Base-by-base conservation (phyloP, 2,888 invertebrate species). In the Sarcophaga variegata region DNA sequence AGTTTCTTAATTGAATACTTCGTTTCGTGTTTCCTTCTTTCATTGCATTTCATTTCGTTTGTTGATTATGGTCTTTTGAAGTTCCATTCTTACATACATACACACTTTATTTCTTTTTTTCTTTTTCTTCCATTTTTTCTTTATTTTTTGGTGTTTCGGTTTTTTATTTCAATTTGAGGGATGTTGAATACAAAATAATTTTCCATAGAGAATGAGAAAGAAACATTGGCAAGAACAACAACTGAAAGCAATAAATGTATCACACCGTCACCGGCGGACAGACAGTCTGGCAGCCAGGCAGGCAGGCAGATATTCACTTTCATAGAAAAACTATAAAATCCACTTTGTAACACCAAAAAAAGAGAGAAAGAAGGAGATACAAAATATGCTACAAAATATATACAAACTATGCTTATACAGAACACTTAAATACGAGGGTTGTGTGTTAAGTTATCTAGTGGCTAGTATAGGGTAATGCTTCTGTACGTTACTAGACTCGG, bases 1-100 rank as follows among this genome's bases (percentile, higher is more conserved):
- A 72, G 54, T 74, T 81, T 77, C 77, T 78, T 85, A 81, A 81
- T 85, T 85, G 81, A 81, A 85, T 81, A 72, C 69, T 54, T 54
- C 54, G 17, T 54, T 54, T 49, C 2, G 11, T 49, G 14, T 49
- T 12, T 14, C 1, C 17, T 54, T 54, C 17, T 54, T 70, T 59
- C 64, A 37, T 20, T 60, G 77, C 66, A 76, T 81, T 81, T 75
- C 47, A 25, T 81, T 84, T 66, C 67, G 72, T 74, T 81, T 77
- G 77, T 72, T 78, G 67, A 82, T 74, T 81, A 74, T 64, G 74
- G 69, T 74, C 72, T 79, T 85, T 82, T 85, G 78, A 79, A 75
- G 62, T 81, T 80, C 27, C 17, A 27, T 14, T n/a, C 45, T 59
- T 60, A 4, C 10, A 12, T 60, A 5, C 10, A 20, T 12, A 54